Conservation (phyloP, 2,113 vertebrate species). For the Trinectes maculatus region DNA sequence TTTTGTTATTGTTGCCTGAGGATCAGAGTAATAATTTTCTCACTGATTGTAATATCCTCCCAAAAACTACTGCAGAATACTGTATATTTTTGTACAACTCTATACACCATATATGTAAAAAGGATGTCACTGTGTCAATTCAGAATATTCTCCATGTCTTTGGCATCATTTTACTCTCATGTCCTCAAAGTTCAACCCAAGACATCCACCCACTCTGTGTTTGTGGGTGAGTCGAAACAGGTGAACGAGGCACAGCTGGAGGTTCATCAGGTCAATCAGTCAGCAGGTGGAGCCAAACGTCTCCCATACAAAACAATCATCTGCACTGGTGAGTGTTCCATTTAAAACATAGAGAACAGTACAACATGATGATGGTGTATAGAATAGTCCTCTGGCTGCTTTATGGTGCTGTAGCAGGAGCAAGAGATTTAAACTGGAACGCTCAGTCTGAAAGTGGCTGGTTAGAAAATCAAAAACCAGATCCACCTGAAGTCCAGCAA, state of each 20-base stretch:
- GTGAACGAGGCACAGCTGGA: constrained; percentile 49
- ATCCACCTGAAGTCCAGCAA: background rate
- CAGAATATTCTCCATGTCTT: too few species aligned
- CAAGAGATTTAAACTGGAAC: background rate
- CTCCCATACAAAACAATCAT: constrained; percentile 26
- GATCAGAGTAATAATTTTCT: too few species aligned
- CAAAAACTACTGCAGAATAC: too few species aligned
- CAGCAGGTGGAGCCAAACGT: constrained; percentile 17
- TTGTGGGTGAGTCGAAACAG: constrained; percentile 9
- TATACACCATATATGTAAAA: too few species aligned
- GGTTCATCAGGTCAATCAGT: constrained; percentile 31
- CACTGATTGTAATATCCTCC: too few species aligned
- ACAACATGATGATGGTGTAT: background rate
- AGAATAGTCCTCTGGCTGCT: background rate
- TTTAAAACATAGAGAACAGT: background rate
- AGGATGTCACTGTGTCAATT: too few species aligned
- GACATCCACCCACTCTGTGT: too few species aligned
- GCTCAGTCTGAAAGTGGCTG: background rate
- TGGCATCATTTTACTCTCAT: too few species aligned
- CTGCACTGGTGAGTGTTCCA: background rate
- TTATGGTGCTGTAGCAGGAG: background rate
- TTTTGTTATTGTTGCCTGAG: too few species aligned
- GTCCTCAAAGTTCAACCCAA: too few species aligned
- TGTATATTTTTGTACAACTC: too few species aligned
- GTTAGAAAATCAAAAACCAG: background rate